Base-by-base conservation (phyloP, 37 sponge, comb jelly and placozoan genomes). In the Bolinopsis microptera region DNA sequence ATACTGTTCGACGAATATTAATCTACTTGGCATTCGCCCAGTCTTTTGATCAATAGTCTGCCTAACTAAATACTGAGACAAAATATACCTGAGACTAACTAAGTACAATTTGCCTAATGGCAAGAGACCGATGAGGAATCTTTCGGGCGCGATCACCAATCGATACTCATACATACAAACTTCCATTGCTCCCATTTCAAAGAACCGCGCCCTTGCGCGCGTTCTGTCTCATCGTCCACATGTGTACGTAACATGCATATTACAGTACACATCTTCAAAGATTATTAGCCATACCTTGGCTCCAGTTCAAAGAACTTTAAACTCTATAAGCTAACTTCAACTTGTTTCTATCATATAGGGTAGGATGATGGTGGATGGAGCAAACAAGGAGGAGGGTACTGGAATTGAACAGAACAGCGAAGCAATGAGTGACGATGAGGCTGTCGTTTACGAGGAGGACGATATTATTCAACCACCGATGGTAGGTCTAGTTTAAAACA, bases 291-390 rank as follows among this genome's bases (percentile, higher is more conserved):
- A n/a, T n/a, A n/a, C n/a, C n/a, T n/a, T n/a, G n/a, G n/a, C n/a
- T n/a, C n/a, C n/a, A n/a, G n/a, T n/a, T n/a, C n/a, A n/a, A n/a
- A n/a, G n/a, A n/a, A n/a, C n/a, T n/a, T n/a, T n/a, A n/a, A n/a
- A n/a, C n/a, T n/a, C n/a, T n/a, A 13, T 48, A 13, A 48, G 61
- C 61, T 48, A 13, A 48, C 13, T 48, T 5, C 61, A 48, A 48
- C 9, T 48, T 13, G 5, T 48, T 18, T 48, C 61, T 48, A 48
- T 18, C 61, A 48, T 48, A 18, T 5, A 48, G 61, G 13, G 13
- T 48, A 48, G 61, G 13, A 48, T 48, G 61, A 72, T 72, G 74
- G 74, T 72, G 31, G 74, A 72, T 21, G 74, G 74, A 28, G 74
- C 74, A 28, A 30, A 24, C 5, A n/a, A 72, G 26, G 30, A 72